Base-by-base conservation (phyloP, 2,888 invertebrate genomes). In the Autographa pulchrina region DNA sequence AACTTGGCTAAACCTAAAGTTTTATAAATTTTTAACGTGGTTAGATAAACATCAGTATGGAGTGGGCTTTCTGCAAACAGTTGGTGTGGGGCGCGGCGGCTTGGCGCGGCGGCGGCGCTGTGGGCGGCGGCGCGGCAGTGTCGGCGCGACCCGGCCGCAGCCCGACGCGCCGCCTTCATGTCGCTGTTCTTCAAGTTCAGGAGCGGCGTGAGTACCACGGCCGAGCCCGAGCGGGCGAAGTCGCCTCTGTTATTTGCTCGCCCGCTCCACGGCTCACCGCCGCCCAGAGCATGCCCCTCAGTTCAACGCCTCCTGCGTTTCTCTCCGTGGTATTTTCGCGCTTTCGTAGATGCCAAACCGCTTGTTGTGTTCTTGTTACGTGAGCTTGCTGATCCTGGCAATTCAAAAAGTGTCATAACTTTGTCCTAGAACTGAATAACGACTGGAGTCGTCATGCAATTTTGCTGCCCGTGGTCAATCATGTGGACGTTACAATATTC, bases 111-210 rank as follows among this genome's bases (percentile, higher is more conserved):
- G 38, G 38, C 38, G 70, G 62, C 64, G 77, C 35, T 71, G 67
- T 62, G 74, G 65, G 72, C 75, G 70, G 76, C 71, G 68, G 82
- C 77, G 85, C 87, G 86, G 87, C 88, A 89, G 90, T 89, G 86
- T 83, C 78, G 85, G 86, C 88, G 88, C 85, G 88, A 85, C 77
- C 85, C 82, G 82, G 82, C 86, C 85, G 86, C 87, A 86, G 85
- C 82, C 80, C 86, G 84, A 84, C 78, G 76, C 71, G 68, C 75
- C 72, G 73, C 71, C 82, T 75, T 72, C 87, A 96, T 96, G 96
- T 96, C 96, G 89, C 92, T 95, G 86, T 96, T 96, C 92, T 96
- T 96, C 93, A 96, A 96, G 91, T 96, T 96, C 92, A 89, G 96
- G 89, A 95, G 92, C 90, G 91, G 90, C 84, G 96, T 96, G 91